phyloP scores from a whole-genome alignment of 23 tunicate species.

The Halocynthia aurantium region DNA sequence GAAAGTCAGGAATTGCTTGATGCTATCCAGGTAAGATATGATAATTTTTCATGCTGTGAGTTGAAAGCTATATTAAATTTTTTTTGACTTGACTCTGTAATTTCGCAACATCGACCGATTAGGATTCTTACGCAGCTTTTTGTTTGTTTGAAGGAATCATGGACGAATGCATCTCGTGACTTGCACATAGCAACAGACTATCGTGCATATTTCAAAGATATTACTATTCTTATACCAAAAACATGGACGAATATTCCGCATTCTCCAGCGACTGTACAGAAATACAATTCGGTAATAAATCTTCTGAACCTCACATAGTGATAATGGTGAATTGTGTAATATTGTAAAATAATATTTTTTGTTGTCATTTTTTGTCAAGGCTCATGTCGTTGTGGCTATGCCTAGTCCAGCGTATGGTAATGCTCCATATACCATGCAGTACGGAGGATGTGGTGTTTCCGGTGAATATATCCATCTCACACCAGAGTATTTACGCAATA shows the following conservation, averaged over 20 bases:
- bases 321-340: too few species aligned
- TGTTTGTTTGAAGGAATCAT: conserved; percentile 10
- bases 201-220: conserved; percentile 43
- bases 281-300: too few species aligned
- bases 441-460: conserved; percentile 36
- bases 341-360: too few species aligned
- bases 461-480: conserved; percentile 48
- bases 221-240: conserved; percentile 51
- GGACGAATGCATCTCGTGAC: conserved; percentile 43
- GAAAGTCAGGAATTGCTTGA: too few species aligned
- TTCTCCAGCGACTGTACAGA: neutral
- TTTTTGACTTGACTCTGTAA: too few species aligned
- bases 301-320: too few species aligned
- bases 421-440: conserved; percentile 44
- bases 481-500: conserved; percentile 29
- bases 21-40: too few species aligned
- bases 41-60: too few species aligned
- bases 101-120: too few species aligned
- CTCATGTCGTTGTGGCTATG: conserved; percentile 37
- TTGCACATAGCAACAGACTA: conserved; percentile 40
- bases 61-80: too few species aligned
- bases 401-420: conserved; percentile 24
- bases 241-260: conserved; percentile 19
- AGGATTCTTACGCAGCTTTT: too few species aligned
- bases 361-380: neutral